phyloP scores from a whole-genome alignment of 2,888 invertebrate genomes.

The Ptilodon capucinus region DNA sequence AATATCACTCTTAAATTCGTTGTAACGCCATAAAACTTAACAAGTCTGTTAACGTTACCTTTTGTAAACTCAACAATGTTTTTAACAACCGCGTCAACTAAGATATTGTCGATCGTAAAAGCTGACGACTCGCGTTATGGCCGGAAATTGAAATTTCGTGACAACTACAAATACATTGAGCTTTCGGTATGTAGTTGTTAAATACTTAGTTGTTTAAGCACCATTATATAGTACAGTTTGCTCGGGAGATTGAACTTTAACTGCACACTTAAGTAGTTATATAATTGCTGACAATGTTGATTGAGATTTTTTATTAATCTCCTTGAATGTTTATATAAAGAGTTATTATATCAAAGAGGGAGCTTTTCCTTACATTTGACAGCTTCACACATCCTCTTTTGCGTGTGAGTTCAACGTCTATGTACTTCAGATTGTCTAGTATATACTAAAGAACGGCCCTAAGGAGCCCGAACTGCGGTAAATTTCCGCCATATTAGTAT shows the following conservation, averaged over 20 bases:
- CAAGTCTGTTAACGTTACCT: constrained; percentile 24
- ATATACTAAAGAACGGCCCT: no score
- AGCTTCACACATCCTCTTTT: no score
- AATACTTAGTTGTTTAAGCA: constrained; percentile 28
- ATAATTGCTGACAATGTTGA: no score
- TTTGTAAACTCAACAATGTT: constrained; percentile 32
- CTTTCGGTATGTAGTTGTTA: constrained; percentile 18
- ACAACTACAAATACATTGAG: constrained; percentile 27
- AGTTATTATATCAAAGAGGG: no score
- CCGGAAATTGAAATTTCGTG: constrained; percentile 43
- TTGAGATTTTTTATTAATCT: no score
- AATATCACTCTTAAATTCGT: constrained; percentile 8
- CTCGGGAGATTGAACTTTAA: not conserved
- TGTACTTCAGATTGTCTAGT: no score
- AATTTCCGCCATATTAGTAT: no score
- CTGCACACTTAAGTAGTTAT: not conserved
- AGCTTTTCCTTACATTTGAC: no score
- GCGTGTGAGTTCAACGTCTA: no score
- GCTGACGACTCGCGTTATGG: constrained; percentile 22
- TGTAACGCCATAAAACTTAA: constrained; percentile 20
- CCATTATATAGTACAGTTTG: constrained; percentile 6
- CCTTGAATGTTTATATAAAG: no score
- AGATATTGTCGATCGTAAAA: constrained; percentile 38
- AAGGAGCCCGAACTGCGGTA: no score
- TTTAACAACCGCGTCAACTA: constrained; percentile 33